phyloP scores from a whole-genome alignment of 2,113 vertebrate species.

The Cyprinodon variegatus region DNA sequence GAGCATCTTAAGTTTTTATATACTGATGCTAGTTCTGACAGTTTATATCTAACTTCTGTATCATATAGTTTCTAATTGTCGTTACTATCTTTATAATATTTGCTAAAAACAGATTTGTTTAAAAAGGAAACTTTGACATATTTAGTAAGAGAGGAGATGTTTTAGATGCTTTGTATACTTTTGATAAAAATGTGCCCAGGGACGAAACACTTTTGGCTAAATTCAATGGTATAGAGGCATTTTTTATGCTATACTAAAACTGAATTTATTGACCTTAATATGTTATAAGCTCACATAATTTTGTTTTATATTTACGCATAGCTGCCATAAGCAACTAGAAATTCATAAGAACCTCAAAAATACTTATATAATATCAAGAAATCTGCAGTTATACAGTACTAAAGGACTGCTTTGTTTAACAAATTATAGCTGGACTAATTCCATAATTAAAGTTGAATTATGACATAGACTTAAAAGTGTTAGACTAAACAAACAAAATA shows the following conservation, averaged over 20 bases:
- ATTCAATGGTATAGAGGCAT: too few species aligned
- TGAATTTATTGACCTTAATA: too few species aligned
- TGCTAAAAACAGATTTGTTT: neutral
- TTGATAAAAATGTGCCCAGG: too few species aligned
- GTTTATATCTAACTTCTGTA: neutral
- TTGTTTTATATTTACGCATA: neutral
- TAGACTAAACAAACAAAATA: neutral
- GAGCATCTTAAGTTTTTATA: slow-evolving; percentile 51
- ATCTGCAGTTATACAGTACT: neutral
- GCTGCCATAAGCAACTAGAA: neutral
- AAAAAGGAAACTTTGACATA: neutral
- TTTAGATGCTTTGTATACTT: too few species aligned
- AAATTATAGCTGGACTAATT: neutral
- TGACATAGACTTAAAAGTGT: neutral
- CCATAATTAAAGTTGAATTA: too few species aligned
- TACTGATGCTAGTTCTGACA: neutral
- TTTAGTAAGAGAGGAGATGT: neutral
- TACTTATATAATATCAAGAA: neutral
- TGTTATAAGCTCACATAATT: neutral
- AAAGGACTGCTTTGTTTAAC: neutral
- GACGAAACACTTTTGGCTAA: too few species aligned
- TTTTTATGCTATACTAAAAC: too few species aligned
- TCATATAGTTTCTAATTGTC: neutral
- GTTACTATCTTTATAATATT: neutral
- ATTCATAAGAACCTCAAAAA: neutral